Percentiles rank a stretch among this genome's conserved stretches.
Conservation (phyloP, 2,888 invertebrate species). For the Leptothorax acervorum region DNA sequence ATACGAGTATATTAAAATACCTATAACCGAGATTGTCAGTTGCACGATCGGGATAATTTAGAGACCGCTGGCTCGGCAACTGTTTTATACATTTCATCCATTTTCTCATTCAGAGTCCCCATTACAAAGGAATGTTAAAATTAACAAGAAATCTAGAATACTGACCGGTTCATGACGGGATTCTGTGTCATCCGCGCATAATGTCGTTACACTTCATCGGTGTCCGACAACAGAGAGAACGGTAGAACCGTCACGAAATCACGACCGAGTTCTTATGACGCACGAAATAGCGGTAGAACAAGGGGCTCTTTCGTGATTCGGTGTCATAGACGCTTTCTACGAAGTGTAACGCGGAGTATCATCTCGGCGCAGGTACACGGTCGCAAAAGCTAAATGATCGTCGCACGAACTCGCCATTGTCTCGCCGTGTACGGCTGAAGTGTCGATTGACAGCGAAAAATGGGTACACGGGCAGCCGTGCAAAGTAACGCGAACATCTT, state of each 20-base stretch:
- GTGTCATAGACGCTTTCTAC: constrained; percentile 78
- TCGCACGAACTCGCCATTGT: constrained; percentile 78
- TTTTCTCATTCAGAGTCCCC: background rate
- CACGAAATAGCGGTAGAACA: constrained; percentile 56
- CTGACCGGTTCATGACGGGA: background rate
- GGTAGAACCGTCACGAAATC: constrained; percentile 65
- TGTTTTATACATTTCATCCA: background rate
- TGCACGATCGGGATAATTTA: background rate
- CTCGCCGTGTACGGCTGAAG: constrained; percentile 44
- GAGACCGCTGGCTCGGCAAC: background rate
- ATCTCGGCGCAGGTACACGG: constrained; percentile 79
- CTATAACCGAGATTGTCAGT: background rate
- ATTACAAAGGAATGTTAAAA: background rate
- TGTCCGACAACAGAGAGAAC: constrained; percentile 51
- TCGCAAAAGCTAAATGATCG: constrained; percentile 80
- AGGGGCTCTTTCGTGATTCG: constrained; percentile 75
- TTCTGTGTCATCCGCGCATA: constrained; percentile 14
- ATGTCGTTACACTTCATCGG: constrained; percentile 52
- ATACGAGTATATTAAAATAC: background rate
- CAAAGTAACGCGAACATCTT: constrained; percentile 43
- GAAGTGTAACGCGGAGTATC: constrained; percentile 72
- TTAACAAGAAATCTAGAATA: background rate
- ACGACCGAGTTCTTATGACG: constrained; percentile 57
- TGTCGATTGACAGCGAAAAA: constrained; percentile 44
- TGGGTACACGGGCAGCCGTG: constrained; percentile 57